phyloP scores from a whole-genome alignment of 1,140 invertebrate species.

The Drosophila ercepeae region DNA sequence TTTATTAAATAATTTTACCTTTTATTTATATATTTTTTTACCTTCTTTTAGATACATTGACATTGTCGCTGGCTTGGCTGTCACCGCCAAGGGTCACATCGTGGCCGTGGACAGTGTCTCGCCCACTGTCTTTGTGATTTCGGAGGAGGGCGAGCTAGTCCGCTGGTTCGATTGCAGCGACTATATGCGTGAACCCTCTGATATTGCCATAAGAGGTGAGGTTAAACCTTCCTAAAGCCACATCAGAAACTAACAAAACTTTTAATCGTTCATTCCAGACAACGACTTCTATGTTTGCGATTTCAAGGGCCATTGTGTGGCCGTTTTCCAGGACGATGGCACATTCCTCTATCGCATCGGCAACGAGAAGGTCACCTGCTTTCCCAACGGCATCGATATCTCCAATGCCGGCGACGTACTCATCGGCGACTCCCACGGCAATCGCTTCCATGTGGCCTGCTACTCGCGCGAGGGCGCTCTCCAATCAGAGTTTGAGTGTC shows the following conservation, averaged over 20 bases:
- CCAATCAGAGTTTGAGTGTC: slow-evolving; percentile 97
- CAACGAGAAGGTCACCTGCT: slow-evolving; percentile 97
- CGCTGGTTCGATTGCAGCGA: slow-evolving; percentile 98
- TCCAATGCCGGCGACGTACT: slow-evolving; percentile 97
- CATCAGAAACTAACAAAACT: background rate
- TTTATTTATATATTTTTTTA: slow-evolving; percentile 6
- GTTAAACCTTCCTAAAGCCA: too few species aligned
- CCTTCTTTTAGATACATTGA: slow-evolving; percentile 91
- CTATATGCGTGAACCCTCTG: slow-evolving; percentile 98
- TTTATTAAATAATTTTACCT: too few species aligned
- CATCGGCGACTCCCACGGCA: slow-evolving; percentile 98
- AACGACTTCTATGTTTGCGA: slow-evolving; percentile 99
- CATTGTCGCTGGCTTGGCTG: slow-evolving; percentile 97
- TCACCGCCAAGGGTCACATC: slow-evolving; percentile 95
- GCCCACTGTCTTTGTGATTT: slow-evolving; percentile 97
- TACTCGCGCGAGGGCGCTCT: slow-evolving; percentile 94
- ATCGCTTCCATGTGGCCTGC: slow-evolving; percentile 98
- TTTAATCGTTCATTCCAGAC: slow-evolving; percentile 84
- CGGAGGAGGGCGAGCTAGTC: slow-evolving; percentile 94
- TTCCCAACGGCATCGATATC: slow-evolving; percentile 98
- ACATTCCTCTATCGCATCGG: slow-evolving; percentile 96
- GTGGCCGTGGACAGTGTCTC: slow-evolving; percentile 98
- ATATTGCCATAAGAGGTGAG: slow-evolving; percentile 95
- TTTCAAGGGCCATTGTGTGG: slow-evolving; percentile 98
- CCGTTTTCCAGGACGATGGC: slow-evolving; percentile 96